A percentile compares a stretch with the other conserved stretches of the same genome.
These are phyloP conservation scores for Drosophila imparisetae DNA, from an alignment of 2,888 invertebrate species.

Conservation along the genomic window DNA sequence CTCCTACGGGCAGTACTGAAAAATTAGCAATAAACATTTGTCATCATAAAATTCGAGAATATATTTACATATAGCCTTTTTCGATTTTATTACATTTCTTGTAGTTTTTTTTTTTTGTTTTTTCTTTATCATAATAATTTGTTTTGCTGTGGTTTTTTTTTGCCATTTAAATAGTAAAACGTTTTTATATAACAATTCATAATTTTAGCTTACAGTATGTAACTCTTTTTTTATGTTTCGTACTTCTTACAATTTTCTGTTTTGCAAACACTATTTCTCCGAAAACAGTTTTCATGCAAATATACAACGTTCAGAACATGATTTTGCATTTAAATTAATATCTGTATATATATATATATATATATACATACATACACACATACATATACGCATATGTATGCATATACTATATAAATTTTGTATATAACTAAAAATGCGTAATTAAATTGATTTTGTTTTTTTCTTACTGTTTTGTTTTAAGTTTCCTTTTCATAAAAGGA, in stretches of 20 bases:
- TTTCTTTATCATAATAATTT: slow-evolving; percentile 65
- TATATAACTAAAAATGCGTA: slow-evolving; percentile 81
- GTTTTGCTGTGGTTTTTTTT: slow-evolving; percentile 56
- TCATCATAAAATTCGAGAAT: slow-evolving; percentile 46
- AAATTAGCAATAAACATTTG: slow-evolving; percentile 9
- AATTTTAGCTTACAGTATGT: slow-evolving; percentile 76
- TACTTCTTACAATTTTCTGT: slow-evolving; percentile 65
- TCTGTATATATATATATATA: slow-evolving; percentile 59
- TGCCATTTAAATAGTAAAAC: slow-evolving; percentile 79
- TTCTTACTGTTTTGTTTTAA: slow-evolving; percentile 47
- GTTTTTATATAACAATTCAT: slow-evolving; percentile 80
- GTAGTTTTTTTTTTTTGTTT: slow-evolving; percentile 43
- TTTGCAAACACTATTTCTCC: slow-evolving; percentile 64
- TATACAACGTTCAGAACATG: slow-evolving; percentile 74
- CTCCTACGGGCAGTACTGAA: background rate
- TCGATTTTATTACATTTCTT: slow-evolving; percentile 59
- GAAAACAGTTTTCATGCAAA: slow-evolving; percentile 66
- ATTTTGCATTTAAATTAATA: slow-evolving; percentile 69
- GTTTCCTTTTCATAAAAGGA: slow-evolving; percentile 76
- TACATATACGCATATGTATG: slow-evolving; percentile 28
- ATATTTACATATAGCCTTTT: slow-evolving; percentile 63
- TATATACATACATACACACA: slow-evolving; percentile 18
- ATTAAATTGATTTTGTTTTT: slow-evolving; percentile 63
- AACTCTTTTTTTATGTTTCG: slow-evolving; percentile 51
- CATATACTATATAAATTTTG: slow-evolving; percentile 44